Evolutionary conservation across 2,113 vertebrate genomes (phyloP).

Genomic region (Leuciscus idus): DNA sequence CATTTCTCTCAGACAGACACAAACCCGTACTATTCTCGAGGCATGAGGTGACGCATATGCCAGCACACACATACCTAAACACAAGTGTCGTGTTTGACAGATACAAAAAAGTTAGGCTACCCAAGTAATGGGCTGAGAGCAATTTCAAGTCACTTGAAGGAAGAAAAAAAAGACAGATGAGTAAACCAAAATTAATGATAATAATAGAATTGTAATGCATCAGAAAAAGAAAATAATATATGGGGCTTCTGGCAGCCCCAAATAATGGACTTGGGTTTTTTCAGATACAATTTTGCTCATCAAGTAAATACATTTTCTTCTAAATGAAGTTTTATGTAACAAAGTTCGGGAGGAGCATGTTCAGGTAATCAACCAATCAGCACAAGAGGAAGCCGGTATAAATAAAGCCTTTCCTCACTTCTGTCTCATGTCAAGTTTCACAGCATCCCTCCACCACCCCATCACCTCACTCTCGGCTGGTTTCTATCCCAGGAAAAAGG

Average conservation of each 20-base stretch:
- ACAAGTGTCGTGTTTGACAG: slow-evolving; percentile 37
- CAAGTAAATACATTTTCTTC: background rate
- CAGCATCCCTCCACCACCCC: too few relatives aligned
- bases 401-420: too few relatives aligned
- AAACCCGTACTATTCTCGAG: background rate
- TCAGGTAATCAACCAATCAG: too few relatives aligned
- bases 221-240: background rate
- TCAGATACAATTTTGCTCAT: background rate
- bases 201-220: background rate
- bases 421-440: too few relatives aligned
- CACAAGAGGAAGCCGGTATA: too few relatives aligned
- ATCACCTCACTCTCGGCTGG: too few relatives aligned
- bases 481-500: too few relatives aligned
- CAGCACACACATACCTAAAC: background rate
- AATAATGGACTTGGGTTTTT: too few relatives aligned
- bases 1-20: slow-evolving; percentile 29
- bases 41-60: background rate
- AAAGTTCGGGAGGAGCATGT: too few relatives aligned
- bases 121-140: slow-evolving; percentile 51
- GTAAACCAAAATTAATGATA: background rate
- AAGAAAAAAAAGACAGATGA: slow-evolving; percentile 58
- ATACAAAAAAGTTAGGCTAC: slow-evolving; percentile 59
- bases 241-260: too few relatives aligned
- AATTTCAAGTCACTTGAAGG: slow-evolving; percentile 64
- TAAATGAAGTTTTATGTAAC: background rate